Base-by-base conservation (phyloP, 2,797 vertebrate species). In the Halcyon leucocephala region DNA sequence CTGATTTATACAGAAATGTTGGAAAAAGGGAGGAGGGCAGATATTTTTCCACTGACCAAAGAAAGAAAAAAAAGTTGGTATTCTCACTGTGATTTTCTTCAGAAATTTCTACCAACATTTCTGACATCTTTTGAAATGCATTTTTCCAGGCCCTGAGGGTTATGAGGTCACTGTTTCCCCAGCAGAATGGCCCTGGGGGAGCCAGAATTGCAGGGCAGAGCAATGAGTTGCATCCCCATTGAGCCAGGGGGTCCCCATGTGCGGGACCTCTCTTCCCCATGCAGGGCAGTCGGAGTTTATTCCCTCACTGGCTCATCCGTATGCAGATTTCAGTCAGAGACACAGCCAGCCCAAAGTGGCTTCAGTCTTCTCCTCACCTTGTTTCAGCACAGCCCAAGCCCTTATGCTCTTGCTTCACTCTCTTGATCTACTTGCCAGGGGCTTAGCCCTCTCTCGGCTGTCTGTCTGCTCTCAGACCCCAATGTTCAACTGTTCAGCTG, bases 1-100 rank as follows among this genome's bases (percentile, higher is more conserved):
- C 24, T 46, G 74, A 89, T 92, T 90, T 86, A 86, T 93, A n/a
- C 46, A 82, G 77, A 76, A 81, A 72, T 71, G 12, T 10, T 52
- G 54, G 54, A 81, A 85, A 81, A 42, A 2, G 10, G 35, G 35
- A 39, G 7, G 33, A 35, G 25, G 46, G 51, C n/a, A 44, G 16
- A 39, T 29, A 25, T 64, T 93, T 86, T 88, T 86, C 49, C 39
- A 48, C 44, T 42, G 64, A 33, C 4, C 28, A 37, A 62, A 58
- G 17, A 1, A 1, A 3, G 64, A 57, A 51, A 54, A 44, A 51
- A 28, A 70, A 29, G 14, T 51, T 9, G 7, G 5, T 35, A 28
- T 82, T 93, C 87, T 73, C 14, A 51, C 26, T 28, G 22, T 18
- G 2, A 61, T 78, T 93, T 93, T 35, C 70, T 17, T 89, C 15